A percentile compares a stretch with the other conserved stretches of the same genome.
Conservation (phyloP, 2,113 vertebrate species). For the Pogonocichla stellata region DNA sequence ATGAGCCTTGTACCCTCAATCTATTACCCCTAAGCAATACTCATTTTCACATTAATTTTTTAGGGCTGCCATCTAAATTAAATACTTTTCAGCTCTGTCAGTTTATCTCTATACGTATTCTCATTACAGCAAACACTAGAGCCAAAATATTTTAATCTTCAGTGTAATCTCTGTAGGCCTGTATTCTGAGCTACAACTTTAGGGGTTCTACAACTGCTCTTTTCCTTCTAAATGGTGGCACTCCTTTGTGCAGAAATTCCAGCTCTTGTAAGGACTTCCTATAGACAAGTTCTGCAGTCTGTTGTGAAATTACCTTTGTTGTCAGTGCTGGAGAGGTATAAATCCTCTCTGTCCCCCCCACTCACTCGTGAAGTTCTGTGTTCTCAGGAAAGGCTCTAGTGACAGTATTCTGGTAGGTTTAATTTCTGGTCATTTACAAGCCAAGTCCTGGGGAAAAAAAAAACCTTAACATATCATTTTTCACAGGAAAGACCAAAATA, state of each 20-base stretch:
- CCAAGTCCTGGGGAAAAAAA: background rate
- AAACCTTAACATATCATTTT: background rate
- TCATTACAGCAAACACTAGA: conserved; percentile 25
- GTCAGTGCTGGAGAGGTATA: background rate
- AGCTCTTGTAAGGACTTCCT: background rate
- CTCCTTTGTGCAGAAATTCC: background rate
- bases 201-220: background rate
- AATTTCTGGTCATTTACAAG: background rate
- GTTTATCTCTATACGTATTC: conserved; percentile 6
- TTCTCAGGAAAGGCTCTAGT: background rate
- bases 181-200: conserved; percentile 8
- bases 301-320: background rate
- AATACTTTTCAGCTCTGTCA: conserved; percentile 33
- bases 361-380: background rate
- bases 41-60: conserved; percentile 50
- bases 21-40: conserved; percentile 25
- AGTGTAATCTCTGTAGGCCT: background rate
- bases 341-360: background rate
- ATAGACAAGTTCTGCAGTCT: background rate
- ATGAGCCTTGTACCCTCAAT: conserved; percentile 12
- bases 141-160: conserved; percentile 46
- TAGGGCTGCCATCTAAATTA: conserved; percentile 46
- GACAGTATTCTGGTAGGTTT: background rate
- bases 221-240: background rate
- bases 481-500: background rate